Percentiles rank a stretch among this genome's conserved stretches.
phyloP scores from a whole-genome alignment of 2,113 vertebrate species.

The Ictidomys tridecemlineatus region DNA sequence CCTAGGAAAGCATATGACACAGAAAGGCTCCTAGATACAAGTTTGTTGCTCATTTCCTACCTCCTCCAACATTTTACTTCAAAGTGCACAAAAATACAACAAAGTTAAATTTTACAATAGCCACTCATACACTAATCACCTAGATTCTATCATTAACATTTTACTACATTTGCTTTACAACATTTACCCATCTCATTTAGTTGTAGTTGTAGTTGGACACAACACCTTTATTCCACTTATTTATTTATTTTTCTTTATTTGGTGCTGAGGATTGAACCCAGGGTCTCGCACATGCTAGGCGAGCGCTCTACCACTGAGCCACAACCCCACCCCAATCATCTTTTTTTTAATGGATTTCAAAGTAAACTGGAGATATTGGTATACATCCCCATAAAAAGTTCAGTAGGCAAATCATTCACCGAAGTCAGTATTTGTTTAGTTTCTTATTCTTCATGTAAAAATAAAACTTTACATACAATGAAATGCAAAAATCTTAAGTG shows the following conservation, averaged over 20 bases:
- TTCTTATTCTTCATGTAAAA: constrained; percentile 59
- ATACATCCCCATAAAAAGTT: constrained; percentile 1
- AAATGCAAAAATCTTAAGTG: constrained; percentile 45
- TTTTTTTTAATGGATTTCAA: constrained; percentile 44
- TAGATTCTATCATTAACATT: constrained; percentile 27
- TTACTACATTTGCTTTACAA: constrained; percentile 26
- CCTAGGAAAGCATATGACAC: neutral
- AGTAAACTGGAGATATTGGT: constrained; percentile 4
- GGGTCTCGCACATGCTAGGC: no score
- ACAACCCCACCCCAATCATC: neutral
- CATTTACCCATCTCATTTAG: neutral
- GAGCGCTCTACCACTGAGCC: no score
- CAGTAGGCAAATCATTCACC: constrained; percentile 21
- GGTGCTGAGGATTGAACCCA: no score
- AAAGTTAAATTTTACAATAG: constrained; percentile 30
- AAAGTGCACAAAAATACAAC: constrained; percentile 38
- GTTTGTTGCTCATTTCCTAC: neutral
- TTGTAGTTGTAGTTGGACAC: no score
- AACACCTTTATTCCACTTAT: no score
- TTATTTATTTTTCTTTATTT: no score
- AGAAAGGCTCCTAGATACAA: neutral
- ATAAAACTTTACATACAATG: constrained; percentile 1
- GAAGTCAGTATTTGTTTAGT: neutral
- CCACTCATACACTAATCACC: neutral
- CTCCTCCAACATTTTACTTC: constrained; percentile 9